Conservation (phyloP, 1,140 invertebrate genomes). For the Brachionus rotundiformis region DNA sequence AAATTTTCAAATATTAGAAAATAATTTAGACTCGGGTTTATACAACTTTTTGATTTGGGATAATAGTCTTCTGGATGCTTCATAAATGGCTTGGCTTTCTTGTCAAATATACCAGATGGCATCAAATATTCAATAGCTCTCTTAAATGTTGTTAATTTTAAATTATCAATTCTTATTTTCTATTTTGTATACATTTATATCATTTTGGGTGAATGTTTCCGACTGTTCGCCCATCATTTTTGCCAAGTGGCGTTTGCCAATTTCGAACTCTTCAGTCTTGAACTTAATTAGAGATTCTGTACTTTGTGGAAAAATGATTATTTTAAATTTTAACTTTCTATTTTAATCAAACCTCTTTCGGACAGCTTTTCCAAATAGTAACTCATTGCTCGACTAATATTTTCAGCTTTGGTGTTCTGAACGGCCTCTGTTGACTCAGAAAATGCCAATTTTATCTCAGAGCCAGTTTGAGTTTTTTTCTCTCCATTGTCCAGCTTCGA, state of each 20-base stretch:
- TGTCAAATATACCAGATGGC: slow-evolving; percentile 83
- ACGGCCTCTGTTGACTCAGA: background rate
- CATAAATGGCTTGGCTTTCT: slow-evolving; percentile 79
- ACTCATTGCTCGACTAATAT: slow-evolving; percentile 48
- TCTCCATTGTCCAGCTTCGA: background rate
- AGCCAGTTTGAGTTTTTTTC: background rate
- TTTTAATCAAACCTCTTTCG: slow-evolving; percentile 25
- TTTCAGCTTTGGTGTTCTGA: slow-evolving; percentile 28
- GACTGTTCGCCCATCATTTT: slow-evolving; percentile 96
- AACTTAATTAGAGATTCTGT: slow-evolving; percentile 74
- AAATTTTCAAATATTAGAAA: background rate
- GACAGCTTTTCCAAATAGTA: slow-evolving; percentile 43
- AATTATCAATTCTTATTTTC: too few relatives aligned
- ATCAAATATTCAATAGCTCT: slow-evolving; percentile 85
- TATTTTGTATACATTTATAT: slow-evolving; percentile 89
- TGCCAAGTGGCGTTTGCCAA: slow-evolving; percentile 89
- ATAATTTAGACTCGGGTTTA: background rate
- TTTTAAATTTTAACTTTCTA: slow-evolving; percentile 51
- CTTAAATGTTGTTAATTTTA: too few relatives aligned
- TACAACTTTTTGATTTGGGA: slow-evolving; percentile 68
- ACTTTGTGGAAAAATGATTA: background rate
- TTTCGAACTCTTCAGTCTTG: slow-evolving; percentile 78
- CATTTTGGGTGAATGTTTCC: slow-evolving; percentile 79
- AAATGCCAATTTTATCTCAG: background rate
- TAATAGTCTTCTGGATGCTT: slow-evolving; percentile 80